Evolutionary conservation across 2,888 invertebrate genomes (phyloP).

Genomic region (Pollenia labialis): DNA sequence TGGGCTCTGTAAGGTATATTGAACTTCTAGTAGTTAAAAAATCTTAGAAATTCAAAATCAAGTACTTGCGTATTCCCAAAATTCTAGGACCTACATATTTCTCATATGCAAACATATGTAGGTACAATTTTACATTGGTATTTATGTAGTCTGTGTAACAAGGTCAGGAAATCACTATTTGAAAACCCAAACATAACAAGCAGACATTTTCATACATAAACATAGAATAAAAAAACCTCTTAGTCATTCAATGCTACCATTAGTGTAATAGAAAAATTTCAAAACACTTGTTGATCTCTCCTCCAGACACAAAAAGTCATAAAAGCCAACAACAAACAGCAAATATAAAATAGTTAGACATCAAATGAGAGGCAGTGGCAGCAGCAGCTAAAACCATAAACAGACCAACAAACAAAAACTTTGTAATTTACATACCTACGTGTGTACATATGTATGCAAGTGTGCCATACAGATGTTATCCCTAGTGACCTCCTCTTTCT

Average conservation of each 20-base stretch:
- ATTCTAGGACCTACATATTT: too few species aligned
- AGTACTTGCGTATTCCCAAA: too few species aligned
- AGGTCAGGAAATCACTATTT: conserved; percentile 69
- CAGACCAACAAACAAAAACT: conserved; percentile 51
- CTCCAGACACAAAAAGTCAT: conserved; percentile 59
- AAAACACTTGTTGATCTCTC: conserved; percentile 71
- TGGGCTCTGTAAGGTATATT: too few species aligned
- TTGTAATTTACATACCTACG: conserved; percentile 14
- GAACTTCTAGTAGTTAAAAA: too few species aligned
- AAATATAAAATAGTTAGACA: conserved; percentile 70
- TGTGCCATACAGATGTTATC: conserved; percentile 21
- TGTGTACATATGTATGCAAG: conserved; percentile 1
- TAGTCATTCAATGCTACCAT: conserved; percentile 30
- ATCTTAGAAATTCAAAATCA: too few species aligned
- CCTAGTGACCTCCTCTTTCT: conserved; percentile 20
- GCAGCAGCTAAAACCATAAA: conserved; percentile 13
- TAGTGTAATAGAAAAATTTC: conserved; percentile 53
- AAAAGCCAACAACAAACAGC: conserved; percentile 64
- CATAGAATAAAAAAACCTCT: background rate
- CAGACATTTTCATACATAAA: background rate
- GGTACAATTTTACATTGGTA: background rate
- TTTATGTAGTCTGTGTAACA: conserved; percentile 37
- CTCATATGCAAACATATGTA: too few species aligned
- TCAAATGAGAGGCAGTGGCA: conserved; percentile 27
- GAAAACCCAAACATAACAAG: conserved; percentile 23